Evolutionary conservation across 2,113 vertebrate genomes (phyloP).

Genomic region (Geococcyx californianus): DNA sequence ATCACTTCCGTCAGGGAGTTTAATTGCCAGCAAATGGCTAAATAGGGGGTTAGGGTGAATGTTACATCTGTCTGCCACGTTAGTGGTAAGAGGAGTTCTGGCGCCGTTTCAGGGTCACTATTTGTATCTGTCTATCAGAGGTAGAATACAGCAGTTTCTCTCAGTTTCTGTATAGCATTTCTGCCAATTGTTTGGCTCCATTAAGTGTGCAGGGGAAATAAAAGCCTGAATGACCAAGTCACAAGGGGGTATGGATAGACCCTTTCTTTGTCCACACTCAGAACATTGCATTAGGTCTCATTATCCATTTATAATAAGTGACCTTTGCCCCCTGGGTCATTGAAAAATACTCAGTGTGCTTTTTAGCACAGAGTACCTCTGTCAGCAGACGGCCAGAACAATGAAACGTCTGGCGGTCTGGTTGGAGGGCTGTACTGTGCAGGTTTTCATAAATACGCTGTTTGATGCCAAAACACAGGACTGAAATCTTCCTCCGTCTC

Average conservation of each 20-base stretch:
- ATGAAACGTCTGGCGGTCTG: slow-evolving; percentile 69
- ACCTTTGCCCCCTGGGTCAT: slow-evolving; percentile 82
- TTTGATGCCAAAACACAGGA: slow-evolving; percentile 49
- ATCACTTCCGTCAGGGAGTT: slow-evolving; percentile 61
- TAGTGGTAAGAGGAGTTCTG: slow-evolving; percentile 71
- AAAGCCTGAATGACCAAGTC: slow-evolving; percentile 84
- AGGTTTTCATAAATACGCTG: slow-evolving; percentile 63
- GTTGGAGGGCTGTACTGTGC: slow-evolving; percentile 32
- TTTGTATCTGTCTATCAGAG: slow-evolving; percentile 79
- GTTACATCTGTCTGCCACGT: slow-evolving; percentile 72
- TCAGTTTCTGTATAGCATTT: slow-evolving; percentile 82
- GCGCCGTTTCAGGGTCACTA: slow-evolving; percentile 79
- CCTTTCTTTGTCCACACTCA: slow-evolving; percentile 80
- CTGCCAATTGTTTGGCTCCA: slow-evolving; percentile 87
- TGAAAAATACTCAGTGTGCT: slow-evolving; percentile 79
- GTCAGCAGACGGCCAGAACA: slow-evolving; percentile 77
- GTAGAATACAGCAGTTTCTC: slow-evolving; percentile 76
- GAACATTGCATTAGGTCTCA: slow-evolving; percentile 86
- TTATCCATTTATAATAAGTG: slow-evolving; percentile 88
- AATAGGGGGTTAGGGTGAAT: slow-evolving; percentile 60
- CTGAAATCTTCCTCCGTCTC: slow-evolving; percentile 36
- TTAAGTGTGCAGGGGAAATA: slow-evolving; percentile 83
- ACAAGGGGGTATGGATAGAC: slow-evolving; percentile 83
- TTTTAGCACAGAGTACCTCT: slow-evolving; percentile 81
- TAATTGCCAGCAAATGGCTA: slow-evolving; percentile 76